Evolutionary conservation across 2,888 invertebrate species (phyloP), one percentile per base, ranked within the genome.

Genomic region (Chesias legatella): DNA sequence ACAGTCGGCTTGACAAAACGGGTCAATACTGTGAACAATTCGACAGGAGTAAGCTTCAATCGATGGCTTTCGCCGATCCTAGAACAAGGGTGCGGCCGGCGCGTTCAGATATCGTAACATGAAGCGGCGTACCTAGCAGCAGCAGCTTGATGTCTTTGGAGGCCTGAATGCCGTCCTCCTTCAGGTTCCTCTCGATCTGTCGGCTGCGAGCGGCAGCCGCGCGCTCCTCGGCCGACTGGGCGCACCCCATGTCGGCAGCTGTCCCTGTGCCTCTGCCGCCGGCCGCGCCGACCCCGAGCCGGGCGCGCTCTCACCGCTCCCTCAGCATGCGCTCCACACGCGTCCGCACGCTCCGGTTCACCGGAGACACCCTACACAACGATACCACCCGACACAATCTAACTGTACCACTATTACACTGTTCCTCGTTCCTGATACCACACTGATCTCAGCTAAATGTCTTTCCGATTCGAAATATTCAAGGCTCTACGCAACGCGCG

Each of bases 161-260:
- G 51, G 98, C 98, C 86, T 97, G 97, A 73, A 98, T 94, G 62
- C 98, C 98, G 90, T 99, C 99, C 89, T 98, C 98, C 89, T 99
- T 99, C 69, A 99, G 91, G 86, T 96, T 96, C 88, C 96, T 97
- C 90, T 99, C 99, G 78, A 99, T 99, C 88, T 95, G 94, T 89
- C 96, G 96, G 91, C 96, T 98, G 85, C 98, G 93, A 88, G 98
- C 99, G 88, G 97, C 93, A 76, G 99, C 99, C 79, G 97, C 97
- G 90, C 98, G 93, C 91, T 99, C 99, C 90, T 99, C 99, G 70
- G 98, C 98, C 90, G 98, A 98, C 94, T 98, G 96, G 88, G 98
- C 97, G 92, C 99, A 99, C 90, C 99, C 99, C 98, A 99, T 99
- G 79, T 80, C 86, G 86, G 88, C 81, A 76, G 86, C 81, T 82